Evolutionary conservation across 2,888 invertebrate species (phyloP).

Genomic region (Nematopogon swammerdamellus): DNA sequence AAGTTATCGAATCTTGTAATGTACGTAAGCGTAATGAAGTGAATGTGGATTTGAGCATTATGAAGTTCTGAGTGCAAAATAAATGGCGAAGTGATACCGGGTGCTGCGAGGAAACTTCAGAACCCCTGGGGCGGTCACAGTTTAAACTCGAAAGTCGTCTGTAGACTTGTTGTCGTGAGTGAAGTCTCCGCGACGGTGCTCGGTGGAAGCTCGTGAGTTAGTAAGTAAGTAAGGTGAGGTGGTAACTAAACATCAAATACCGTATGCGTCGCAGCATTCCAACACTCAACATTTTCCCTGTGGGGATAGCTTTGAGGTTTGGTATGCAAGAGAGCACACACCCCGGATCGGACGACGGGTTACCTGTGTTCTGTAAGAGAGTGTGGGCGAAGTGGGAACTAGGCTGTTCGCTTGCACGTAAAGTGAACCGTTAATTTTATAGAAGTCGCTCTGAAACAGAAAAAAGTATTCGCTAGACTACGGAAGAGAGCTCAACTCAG

Average conservation of each 20-base stretch:
- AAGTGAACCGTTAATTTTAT: conserved; percentile 50
- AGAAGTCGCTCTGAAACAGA: conserved; percentile 54
- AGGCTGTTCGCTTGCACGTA: conserved; percentile 26
- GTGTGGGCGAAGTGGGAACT: not conserved
- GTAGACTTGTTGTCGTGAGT: not conserved
- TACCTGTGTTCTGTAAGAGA: not conserved
- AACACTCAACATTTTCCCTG: too few relatives aligned
- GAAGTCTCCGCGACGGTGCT: not conserved
- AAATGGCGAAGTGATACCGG: too few relatives aligned
- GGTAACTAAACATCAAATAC: not conserved
- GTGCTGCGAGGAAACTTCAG: not conserved
- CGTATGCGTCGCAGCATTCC: too few relatives aligned
- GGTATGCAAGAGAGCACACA: too few relatives aligned
- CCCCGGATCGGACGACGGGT: not conserved
- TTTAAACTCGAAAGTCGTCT: not conserved
- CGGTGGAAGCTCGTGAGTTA: not conserved
- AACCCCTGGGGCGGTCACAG: not conserved
- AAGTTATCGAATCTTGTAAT: too few relatives aligned
- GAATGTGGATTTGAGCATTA: too few relatives aligned
- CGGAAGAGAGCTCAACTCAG: too few relatives aligned
- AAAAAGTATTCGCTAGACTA: conserved; percentile 19
- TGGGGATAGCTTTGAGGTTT: too few relatives aligned
- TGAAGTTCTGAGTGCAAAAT: too few relatives aligned
- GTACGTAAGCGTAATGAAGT: too few relatives aligned
- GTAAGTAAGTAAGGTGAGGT: not conserved